These are phyloP conservation scores for Parnassius apollo DNA, from an alignment of 2,888 invertebrate species.

Conservation along the genomic window DNA sequence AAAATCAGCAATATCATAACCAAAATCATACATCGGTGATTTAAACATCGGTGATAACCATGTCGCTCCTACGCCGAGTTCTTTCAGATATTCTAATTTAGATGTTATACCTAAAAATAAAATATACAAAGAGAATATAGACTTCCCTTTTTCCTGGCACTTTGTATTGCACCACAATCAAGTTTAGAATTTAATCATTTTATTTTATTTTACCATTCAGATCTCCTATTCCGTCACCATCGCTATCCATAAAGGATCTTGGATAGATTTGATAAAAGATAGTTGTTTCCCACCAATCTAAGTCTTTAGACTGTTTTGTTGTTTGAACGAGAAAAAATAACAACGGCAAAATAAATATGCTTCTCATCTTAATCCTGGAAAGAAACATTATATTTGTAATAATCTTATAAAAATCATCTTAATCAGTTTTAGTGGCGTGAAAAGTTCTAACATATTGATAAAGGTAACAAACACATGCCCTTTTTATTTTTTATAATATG, in stretches of 20 bases:
- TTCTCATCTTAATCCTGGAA: slow-evolving; percentile 15
- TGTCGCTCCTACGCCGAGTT: slow-evolving; percentile 84
- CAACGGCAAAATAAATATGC: slow-evolving; percentile 42
- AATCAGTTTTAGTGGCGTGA: not conserved
- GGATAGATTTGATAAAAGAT: slow-evolving; percentile 91
- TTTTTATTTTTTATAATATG: not conserved
- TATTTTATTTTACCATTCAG: slow-evolving; percentile 63
- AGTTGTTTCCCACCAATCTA: slow-evolving; percentile 89
- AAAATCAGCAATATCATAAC: slow-evolving; percentile 89
- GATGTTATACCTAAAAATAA: slow-evolving; percentile 78
- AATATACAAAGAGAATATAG: not conserved
- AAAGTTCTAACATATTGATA: not conserved
- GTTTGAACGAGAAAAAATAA: slow-evolving; percentile 43
- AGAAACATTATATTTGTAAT: slow-evolving; percentile 1
- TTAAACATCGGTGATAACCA: slow-evolving; percentile 89
- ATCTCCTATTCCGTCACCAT: slow-evolving; percentile 87
- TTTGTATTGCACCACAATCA: no score
- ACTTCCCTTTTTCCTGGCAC: no score
- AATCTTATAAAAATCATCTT: not conserved
- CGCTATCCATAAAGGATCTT: slow-evolving; percentile 88
- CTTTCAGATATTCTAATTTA: slow-evolving; percentile 83
- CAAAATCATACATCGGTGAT: slow-evolving; percentile 90
- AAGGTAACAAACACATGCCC: not conserved
- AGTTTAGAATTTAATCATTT: not conserved
- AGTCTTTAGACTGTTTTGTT: slow-evolving; percentile 41